phyloP scores from a whole-genome alignment of 2,113 vertebrate species.

The Probosciger aterrimus region DNA sequence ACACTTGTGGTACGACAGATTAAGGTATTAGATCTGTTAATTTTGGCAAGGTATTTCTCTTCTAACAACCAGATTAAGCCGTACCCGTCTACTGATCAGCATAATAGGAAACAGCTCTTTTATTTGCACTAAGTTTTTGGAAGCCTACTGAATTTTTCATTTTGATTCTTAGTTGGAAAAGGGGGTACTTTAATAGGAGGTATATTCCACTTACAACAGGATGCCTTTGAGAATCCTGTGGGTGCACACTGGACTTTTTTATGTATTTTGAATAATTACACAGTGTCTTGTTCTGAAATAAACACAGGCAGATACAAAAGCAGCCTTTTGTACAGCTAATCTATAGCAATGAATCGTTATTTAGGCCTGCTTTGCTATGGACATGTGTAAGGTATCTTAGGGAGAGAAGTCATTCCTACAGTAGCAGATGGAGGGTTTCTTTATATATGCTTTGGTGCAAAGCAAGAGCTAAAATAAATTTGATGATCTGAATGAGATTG shows the following conservation, averaged over 20 bases:
- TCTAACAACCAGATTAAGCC: neutral
- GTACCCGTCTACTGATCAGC: neutral
- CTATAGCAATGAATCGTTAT: neutral
- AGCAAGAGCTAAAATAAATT: neutral
- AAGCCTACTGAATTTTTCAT: neutral
- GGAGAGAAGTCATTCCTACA: slow-evolving; percentile 1
- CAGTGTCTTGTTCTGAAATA: neutral
- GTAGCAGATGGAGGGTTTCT: neutral
- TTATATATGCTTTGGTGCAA: neutral
- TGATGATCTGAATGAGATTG: neutral
- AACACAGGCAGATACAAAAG: neutral
- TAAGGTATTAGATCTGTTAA: neutral
- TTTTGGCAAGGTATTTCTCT: neutral
- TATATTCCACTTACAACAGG: neutral
- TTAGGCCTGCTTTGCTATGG: neutral
- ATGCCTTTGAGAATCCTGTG: neutral
- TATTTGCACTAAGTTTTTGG: neutral
- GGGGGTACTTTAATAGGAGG: neutral
- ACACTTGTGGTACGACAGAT: neutral
- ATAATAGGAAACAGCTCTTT: neutral
- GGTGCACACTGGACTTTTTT: neutral
- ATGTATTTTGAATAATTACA: neutral
- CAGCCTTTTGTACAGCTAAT: neutral
- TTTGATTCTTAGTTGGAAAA: neutral
- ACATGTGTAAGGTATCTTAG: neutral